Conservation (phyloP, 2,113 vertebrate species). For the Formicarius rufipectus region DNA sequence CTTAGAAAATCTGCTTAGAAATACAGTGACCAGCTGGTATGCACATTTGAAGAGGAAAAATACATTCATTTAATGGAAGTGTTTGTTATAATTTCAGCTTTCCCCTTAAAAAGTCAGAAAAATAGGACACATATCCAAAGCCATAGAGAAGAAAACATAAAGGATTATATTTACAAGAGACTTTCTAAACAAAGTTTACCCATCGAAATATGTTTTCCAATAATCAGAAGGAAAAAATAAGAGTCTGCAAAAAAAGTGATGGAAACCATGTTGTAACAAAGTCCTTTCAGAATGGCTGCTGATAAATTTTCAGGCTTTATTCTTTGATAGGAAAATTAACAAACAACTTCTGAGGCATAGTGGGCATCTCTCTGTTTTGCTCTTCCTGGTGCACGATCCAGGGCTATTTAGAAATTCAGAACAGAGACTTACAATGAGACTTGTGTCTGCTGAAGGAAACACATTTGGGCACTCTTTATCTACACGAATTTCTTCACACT, state of each 20-base stretch:
- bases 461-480: not conserved
- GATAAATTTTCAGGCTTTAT: not conserved
- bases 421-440: not conserved
- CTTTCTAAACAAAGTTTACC: not conserved
- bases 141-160: not conserved
- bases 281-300: not conserved
- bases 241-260: not conserved
- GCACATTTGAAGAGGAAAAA: not conserved
- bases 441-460: not conserved
- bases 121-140: not conserved
- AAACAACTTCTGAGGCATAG: not conserved
- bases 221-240: not conserved
- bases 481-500: not conserved
- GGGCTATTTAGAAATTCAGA: not conserved
- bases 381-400: not conserved
- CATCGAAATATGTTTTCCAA: not conserved
- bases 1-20: not conserved
- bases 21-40: not conserved
- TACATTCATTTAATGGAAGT: not conserved
- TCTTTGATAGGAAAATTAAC: not conserved
- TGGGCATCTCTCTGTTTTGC: not conserved
- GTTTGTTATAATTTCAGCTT: not conserved
- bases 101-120: not conserved
- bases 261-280: not conserved
- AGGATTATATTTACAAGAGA: not conserved